Conservation (phyloP, 2,888 invertebrate species). For the Xylota segnis region DNA sequence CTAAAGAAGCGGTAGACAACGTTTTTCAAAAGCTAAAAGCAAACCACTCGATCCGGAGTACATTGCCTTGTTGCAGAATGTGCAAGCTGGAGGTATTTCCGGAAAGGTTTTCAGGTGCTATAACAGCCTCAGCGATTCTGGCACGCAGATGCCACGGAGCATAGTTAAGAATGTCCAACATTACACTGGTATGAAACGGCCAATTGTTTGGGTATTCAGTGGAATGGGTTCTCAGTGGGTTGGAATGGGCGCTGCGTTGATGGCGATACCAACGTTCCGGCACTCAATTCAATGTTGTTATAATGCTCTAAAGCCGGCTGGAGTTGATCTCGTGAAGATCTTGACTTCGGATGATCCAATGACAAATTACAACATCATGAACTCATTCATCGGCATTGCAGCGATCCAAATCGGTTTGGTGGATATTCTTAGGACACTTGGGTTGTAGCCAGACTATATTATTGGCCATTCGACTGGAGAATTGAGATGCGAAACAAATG, state of each 20-base stretch:
- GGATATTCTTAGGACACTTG: slow-evolving; percentile 87
- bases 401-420: slow-evolving; percentile 87
- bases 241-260: slow-evolving; percentile 91
- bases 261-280: slow-evolving; percentile 90
- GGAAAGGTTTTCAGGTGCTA: slow-evolving; percentile 91
- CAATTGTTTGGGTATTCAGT: slow-evolving; percentile 95
- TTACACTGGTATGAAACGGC: slow-evolving; percentile 87
- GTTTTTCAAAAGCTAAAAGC: slow-evolving; percentile 87
- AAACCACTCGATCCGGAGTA: slow-evolving; percentile 87
- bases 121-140: slow-evolving; percentile 83
- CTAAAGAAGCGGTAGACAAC: slow-evolving; percentile 88
- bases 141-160: slow-evolving; percentile 78
- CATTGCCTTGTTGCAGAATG: slow-evolving; percentile 86
- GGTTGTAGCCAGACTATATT: slow-evolving; percentile 89
- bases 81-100: slow-evolving; percentile 85
- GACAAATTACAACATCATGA: slow-evolving; percentile 87
- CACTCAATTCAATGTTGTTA: slow-evolving; percentile 88
- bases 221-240: slow-evolving; percentile 96
- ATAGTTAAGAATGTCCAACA: slow-evolving; percentile 86
- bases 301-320: slow-evolving; percentile 86
- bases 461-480: slow-evolving; percentile 97
- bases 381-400: slow-evolving; percentile 90
- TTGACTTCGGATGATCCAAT: slow-evolving; percentile 87
- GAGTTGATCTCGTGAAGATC: slow-evolving; percentile 87
- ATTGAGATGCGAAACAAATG: slow-evolving; percentile 95